Base-by-base conservation (phyloP, 2,888 invertebrate species). In the Theretra japonica region DNA sequence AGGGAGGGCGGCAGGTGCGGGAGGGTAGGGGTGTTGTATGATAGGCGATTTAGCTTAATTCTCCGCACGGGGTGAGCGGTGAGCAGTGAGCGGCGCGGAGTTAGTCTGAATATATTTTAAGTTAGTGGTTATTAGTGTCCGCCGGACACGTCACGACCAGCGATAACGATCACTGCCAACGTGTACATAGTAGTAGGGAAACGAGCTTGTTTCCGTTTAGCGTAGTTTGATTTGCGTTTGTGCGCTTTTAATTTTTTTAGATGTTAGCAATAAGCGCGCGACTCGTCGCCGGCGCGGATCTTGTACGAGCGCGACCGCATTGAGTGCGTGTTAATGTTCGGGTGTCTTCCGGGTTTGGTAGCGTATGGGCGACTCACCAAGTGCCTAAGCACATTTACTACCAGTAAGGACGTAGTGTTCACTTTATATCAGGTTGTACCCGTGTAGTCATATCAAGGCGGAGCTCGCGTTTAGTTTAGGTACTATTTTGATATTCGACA, bases 131-230 rank as follows among this genome's bases (percentile, higher is more conserved):
- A 65, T 21, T 41, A 23, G 65, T 65, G 21, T 58, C 58, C 58
- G 11, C 2, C 65, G 72, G 80, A 79, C 74, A 80, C 78, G 62
- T 74, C 75, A 84, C 92, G 92, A 93, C 93, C 94, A 92, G 94
- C 93, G 90, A 88, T 83, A 83, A 83, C 86, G 83, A 87, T 85
- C 93, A 94, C 93, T 94, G 94, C 93, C 94, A 90, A 82, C 72
- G 65, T 92, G 92, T 93, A 93, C 80, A 93, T 92, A 92, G 83
- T 90, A 68, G 57, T 56, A 48, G 50, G 41, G 50, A 68, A 69
- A 30, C 50, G 68, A 69, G 59, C 23, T 72, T 30, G 25, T 68
- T 72, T 48, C 48, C 68, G 68, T 60, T 23, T 62, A 70, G 23
- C 53, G 30, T 50, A 48, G 50, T 62, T 59, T 87, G 82, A 85